A percentile compares a stretch with the other conserved stretches of the same genome.
Conservation (phyloP, 2,888 invertebrate species). For the Barypeithes pellucidus region DNA sequence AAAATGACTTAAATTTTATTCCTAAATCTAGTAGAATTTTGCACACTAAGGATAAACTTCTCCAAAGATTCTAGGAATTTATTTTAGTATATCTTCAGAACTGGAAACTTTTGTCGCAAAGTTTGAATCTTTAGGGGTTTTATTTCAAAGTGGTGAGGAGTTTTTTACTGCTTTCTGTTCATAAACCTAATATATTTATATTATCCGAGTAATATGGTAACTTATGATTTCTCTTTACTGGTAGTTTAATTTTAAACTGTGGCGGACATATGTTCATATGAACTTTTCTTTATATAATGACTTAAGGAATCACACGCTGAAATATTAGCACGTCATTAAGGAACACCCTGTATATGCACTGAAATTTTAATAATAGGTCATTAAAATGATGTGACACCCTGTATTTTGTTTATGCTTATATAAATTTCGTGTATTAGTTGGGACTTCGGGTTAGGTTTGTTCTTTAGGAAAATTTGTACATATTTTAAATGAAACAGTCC, state of each 20-base stretch:
- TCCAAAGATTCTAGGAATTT: slow-evolving; percentile 47
- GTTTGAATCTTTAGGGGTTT: slow-evolving; percentile 45
- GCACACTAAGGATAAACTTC: slow-evolving; percentile 50
- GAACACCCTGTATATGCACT: no score
- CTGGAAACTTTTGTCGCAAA: slow-evolving; percentile 49
- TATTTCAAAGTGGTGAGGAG: slow-evolving; percentile 50
- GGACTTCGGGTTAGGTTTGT: background rate
- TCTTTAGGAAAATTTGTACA: background rate
- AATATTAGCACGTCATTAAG: no score
- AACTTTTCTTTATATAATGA: no score
- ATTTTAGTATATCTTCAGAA: slow-evolving; percentile 48
- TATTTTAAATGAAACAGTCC: background rate
- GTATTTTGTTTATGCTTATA: no score
- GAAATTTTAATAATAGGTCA: no score
- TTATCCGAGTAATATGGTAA: slow-evolving; percentile 25
- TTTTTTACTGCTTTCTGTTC: slow-evolving; percentile 41
- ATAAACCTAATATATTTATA: slow-evolving; percentile 39
- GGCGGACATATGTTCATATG: no score
- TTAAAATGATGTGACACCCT: no score
- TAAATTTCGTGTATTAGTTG: no score
- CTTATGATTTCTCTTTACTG: background rate
- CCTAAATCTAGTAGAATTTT: slow-evolving; percentile 41
- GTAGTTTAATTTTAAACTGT: background rate
- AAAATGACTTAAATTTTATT: slow-evolving; percentile 43
- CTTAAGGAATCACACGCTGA: no score